Evolutionary conservation across 2,888 invertebrate genomes (phyloP), one percentile per base, ranked within the genome.

Genomic region (Melipona bicolor): DNA sequence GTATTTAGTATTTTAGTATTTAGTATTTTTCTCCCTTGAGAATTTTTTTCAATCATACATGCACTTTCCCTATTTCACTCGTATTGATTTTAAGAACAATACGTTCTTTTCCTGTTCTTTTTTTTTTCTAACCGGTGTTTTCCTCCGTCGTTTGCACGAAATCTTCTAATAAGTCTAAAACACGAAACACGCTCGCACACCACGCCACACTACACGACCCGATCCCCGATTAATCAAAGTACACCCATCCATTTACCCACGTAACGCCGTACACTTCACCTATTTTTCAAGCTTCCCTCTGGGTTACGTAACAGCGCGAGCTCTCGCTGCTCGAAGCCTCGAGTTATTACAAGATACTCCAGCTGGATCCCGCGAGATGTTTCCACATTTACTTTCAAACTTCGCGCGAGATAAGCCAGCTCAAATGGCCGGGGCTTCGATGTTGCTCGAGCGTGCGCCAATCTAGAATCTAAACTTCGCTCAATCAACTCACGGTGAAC

Each of bases 251-350:
- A n/a, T 13, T 67, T 50, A 21, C 36, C 27, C 65, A 15, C 62
- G 77, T 62, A 77, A 77, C 69, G 62, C 61, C 61, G 61, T 27
- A 52, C 62, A n/a, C 62, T 64, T 77, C 70, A 64, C 70, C 70
- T 77, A 77, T 77, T 77, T 77, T 77, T 62, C 77, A 70, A 70
- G 59, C 68, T 50, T 27, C 62, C 70, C 61, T 59, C 19, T 52
- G 62, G 24, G 50, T 77, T 77, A 77, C 77, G 52, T 64, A 70
- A 77, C 62, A 70, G 52, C 43, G 62, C 52, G 36, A 43, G 36
- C 62, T 62, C 52, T 24, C 36, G 3, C 15, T 62, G 5, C 52
- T n/a, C 52, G 15, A 24, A 36, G 24, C n/a, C 3, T 3, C 13
- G 43, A 36, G 24, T 77, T 70, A 77, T 77, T 62, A 69, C 77